Evolutionary conservation across 2,113 vertebrate genomes (phyloP), one percentile per base, ranked within the genome.

Genomic region (Rhipidura dahli): DNA sequence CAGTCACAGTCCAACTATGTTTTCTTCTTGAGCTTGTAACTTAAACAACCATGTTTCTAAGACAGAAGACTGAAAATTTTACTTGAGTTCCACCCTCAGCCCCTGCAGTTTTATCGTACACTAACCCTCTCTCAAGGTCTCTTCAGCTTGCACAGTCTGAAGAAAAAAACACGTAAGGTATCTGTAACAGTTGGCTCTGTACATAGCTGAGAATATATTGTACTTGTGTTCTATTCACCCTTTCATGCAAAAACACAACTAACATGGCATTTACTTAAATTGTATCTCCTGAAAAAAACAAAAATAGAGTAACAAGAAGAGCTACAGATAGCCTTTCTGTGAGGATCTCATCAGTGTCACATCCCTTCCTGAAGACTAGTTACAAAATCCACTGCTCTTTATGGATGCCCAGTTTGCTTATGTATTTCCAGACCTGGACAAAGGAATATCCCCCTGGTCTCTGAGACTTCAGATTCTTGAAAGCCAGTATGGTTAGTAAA

Each of bases 211-310:
- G 20, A 88, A 85, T 6, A 31, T 69, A 22, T 2, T 51, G 18
- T 33, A 42, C 4, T 45, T 79, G 27, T 37, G 13, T 14, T 92
- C 83, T 53, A 27, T 71, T 88, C 11, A 50, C 31, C 11, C 8
- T 93, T 76, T 83, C 45, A 63, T 15, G 20, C 17, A 64, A 61
- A 91, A 80, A 0, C 13, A 66, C 22, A 64, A 22, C 7, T 35
- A 66, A 82, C 0, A 0, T 14, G 7, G 0, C 4, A n/a, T 75
- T 90, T 92, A 60, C 11, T 65, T 15, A 76, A 27, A 65, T 56
- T 77, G 3, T 61, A 18, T 35, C 24, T 80, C 30, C 31, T 0
- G 1, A 47, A 11, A 24, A 30, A 71, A 56, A 35, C 31, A 57
- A 61, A 50, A 35, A 0, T 3, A 50, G 6, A n/a, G 20, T 23